A percentile compares a stretch with the other conserved stretches of the same genome.
Evolutionary conservation across 2,113 vertebrate genomes (phyloP).

Genomic region (Crocuta crocuta): DNA sequence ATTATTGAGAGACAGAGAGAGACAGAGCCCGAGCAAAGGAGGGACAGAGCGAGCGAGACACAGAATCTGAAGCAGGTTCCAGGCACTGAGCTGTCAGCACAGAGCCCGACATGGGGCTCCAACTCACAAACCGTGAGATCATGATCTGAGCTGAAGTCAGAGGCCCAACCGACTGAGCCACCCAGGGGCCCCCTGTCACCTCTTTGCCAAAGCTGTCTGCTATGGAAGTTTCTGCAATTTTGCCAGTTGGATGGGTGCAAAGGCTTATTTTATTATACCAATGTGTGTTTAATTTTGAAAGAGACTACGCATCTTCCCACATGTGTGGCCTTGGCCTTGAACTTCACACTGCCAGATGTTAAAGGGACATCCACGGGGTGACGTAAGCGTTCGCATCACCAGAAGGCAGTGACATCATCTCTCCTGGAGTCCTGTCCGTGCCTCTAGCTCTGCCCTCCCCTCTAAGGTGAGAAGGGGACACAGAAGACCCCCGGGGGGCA

Average conservation of each 20-base stretch:
- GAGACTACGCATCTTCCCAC: neutral
- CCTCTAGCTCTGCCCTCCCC: neutral
- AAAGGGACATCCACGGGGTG: fast-evolving
- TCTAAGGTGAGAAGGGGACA: fast-evolving
- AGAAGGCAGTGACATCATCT: neutral
- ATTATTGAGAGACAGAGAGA: no score
- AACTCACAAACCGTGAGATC: no score
- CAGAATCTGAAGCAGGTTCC: no score
- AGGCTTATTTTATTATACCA: neutral
- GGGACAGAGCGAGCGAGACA: no score
- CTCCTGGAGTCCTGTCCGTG: fast-evolving
- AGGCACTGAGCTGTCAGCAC: no score
- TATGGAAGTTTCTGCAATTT: neutral
- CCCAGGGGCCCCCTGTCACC: no score
- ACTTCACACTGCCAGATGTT: neutral
- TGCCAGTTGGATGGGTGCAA: neutral
- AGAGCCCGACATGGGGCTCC: no score
- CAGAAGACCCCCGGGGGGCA: neutral
- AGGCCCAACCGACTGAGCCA: no score
- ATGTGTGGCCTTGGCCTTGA: neutral
- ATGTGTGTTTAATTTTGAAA: neutral
- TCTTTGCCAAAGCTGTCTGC: neutral
- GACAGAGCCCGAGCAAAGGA: no score
- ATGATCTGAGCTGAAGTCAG: no score
- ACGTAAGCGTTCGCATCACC: neutral